Evolutionary conservation across 2,113 vertebrate species (phyloP).

Genomic region (Notothenia coriiceps): DNA sequence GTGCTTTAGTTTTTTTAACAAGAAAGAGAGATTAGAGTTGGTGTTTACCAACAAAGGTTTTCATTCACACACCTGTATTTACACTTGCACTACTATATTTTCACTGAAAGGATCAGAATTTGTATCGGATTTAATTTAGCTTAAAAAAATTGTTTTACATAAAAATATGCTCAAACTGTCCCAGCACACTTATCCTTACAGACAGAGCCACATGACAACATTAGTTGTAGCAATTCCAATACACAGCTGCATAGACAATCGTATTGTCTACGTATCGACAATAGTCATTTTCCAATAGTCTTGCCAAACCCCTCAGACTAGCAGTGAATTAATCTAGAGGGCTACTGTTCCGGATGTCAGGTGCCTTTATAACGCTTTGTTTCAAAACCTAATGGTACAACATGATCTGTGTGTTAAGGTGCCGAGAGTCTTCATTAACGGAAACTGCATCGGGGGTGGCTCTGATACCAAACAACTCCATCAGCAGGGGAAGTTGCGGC

Average conservation of each 20-base stretch:
- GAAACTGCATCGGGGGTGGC: slow-evolving; percentile 93
- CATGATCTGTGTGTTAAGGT: slow-evolving; percentile 82
- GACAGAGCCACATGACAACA: not conserved
- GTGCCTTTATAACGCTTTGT: not conserved
- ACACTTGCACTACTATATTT: not conserved
- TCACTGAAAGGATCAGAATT: not conserved
- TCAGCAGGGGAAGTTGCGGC: slow-evolving; percentile 90
- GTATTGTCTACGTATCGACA: too few relatives aligned
- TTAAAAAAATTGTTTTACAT: too few relatives aligned
- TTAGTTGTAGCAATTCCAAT: not conserved
- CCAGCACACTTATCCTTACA: too few relatives aligned
- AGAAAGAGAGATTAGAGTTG: not conserved
- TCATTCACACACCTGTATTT: not conserved
- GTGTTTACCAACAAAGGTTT: not conserved
- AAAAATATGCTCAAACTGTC: not conserved
- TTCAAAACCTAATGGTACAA: not conserved
- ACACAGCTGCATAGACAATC: not conserved
- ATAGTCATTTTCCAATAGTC: too few relatives aligned
- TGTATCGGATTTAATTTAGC: not conserved
- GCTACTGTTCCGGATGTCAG: not conserved
- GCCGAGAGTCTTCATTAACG: slow-evolving; percentile 95
- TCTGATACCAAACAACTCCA: slow-evolving; percentile 91
- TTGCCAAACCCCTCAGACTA: not conserved
- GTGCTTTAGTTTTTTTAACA: not conserved
- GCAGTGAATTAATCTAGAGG: not conserved